Percentiles rank a stretch among this genome's conserved stretches.
Evolutionary conservation across 2,888 invertebrate genomes (phyloP).

Genomic region (Maniola hyperantus): DNA sequence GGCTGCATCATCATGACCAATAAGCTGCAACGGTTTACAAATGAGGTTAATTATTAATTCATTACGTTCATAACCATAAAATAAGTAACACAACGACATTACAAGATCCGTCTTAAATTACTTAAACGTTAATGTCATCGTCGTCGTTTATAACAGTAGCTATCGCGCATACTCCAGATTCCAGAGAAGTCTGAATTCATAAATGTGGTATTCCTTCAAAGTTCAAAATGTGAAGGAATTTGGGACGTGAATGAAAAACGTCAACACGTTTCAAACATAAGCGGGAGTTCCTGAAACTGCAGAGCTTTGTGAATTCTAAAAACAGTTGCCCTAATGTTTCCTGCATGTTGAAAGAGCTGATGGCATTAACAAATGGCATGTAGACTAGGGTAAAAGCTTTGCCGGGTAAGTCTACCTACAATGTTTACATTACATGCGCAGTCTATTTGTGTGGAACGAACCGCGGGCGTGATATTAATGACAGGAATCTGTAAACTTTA

Average conservation of each 20-base stretch:
- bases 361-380: constrained; percentile 33
- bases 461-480: constrained; percentile 5
- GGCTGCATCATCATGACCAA: neutral
- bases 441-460: constrained; percentile 21
- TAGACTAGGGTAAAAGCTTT: constrained; percentile 35
- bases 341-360: constrained; percentile 38
- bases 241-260: neutral
- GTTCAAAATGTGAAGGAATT: neutral
- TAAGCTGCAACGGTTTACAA: neutral
- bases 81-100: too few relatives aligned
- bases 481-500: constrained; percentile 17
- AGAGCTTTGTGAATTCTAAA: constrained; percentile 33
- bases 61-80: too few relatives aligned
- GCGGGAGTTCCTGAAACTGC: constrained; percentile 20
- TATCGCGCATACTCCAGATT: too few relatives aligned
- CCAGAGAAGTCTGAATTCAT: too few relatives aligned
- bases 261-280: constrained; percentile 14
- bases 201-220: too few relatives aligned
- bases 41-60: neutral
- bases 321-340: constrained; percentile 40
- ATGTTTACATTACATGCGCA: constrained; percentile 45
- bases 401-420: constrained; percentile 38
- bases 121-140: too few relatives aligned
- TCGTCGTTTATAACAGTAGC: too few relatives aligned
- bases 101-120: too few relatives aligned